Evolutionary conservation across 2,888 invertebrate species (phyloP).

Genomic region (Serripes groenlandicus): DNA sequence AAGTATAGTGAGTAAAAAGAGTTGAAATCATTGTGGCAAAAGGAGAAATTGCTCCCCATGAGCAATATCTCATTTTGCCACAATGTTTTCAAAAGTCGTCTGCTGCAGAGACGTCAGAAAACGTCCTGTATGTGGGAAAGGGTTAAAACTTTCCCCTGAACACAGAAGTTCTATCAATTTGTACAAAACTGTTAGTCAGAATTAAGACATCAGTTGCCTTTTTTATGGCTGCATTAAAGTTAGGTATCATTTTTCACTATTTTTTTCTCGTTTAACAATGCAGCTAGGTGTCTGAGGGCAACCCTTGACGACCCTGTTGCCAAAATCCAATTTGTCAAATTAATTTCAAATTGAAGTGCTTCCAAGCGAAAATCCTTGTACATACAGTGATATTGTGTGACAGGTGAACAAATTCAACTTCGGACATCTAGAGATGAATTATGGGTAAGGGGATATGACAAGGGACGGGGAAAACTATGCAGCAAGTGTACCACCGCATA

Average conservation of each 20-base stretch:
- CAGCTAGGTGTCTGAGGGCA: constrained; percentile 24
- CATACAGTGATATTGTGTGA: constrained; percentile 6
- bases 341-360: constrained; percentile 49
- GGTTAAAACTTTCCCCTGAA: not conserved
- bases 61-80: not conserved
- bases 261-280: constrained; percentile 21
- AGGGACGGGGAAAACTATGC: not conserved
- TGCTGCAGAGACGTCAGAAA: not conserved
- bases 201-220: not conserved
- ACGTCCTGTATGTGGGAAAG: not conserved
- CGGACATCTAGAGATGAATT: not conserved
- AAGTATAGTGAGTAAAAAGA: not conserved
- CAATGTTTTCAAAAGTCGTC: not conserved
- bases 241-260: constrained; percentile 24
- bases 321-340: constrained; percentile 66
- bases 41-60: not conserved
- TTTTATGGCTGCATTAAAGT: constrained; percentile 1
- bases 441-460: constrained; percentile 9
- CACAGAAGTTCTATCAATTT: not conserved
- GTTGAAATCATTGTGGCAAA: not conserved
- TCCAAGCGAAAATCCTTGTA: constrained; percentile 57
- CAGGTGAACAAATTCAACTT: not conserved
- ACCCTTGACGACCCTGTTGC: constrained; percentile 28
- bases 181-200: not conserved
- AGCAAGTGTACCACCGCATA: too few relatives aligned